Base-by-base conservation (phyloP, 2,797 vertebrate species). In the Chelidonichthys spinosus region DNA sequence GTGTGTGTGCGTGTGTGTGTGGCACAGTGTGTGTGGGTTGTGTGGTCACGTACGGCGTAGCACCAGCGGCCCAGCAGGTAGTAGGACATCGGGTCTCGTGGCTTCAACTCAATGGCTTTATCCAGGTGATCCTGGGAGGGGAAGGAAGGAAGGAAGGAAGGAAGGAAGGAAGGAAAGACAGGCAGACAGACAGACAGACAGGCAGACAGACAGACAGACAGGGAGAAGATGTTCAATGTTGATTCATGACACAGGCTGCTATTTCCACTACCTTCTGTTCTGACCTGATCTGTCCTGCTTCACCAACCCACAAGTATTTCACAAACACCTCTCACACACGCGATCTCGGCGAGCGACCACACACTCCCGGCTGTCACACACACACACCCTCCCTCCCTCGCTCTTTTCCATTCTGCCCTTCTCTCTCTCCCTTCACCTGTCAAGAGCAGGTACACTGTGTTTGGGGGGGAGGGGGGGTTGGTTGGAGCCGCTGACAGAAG, bases 51-150 rank as follows among this genome's bases (percentile, higher is more conserved):
- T 95, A 99, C 97, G 78, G 95, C 94, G 59, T 99, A 98, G 92
- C 97, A 99, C 95, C 98, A 99, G 93, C 98, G 97, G 88, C 98
- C 98, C 88, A 96, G 93, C 68, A 99, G 95, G 90, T 99, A 98
- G 93, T 99, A 98, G 49, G 97, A 95, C 85, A 96, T 77, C 2
- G 98, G 97, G 90, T 99, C 97, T 71, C 96, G 93, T 7, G 98
- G 98, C 66, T 97, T 96, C 91, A 99, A 94, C 85, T 96, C 91
- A 56, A 98, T 97, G 87, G 98, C 98, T 95, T 95, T 97, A 91
- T 99, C 97, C 91, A 99, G 92, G 90, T 99, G 98, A 77, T 99
- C 95, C 98, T 99, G 84, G 49, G 42, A 79, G 63, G 62, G 89
- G 59, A 90, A 58, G 60, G 25, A 25, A 25, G 25, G 25, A 25